phyloP scores from a whole-genome alignment of 2,113 vertebrate genomes.

The Chiloscyllium plagiosum region DNA sequence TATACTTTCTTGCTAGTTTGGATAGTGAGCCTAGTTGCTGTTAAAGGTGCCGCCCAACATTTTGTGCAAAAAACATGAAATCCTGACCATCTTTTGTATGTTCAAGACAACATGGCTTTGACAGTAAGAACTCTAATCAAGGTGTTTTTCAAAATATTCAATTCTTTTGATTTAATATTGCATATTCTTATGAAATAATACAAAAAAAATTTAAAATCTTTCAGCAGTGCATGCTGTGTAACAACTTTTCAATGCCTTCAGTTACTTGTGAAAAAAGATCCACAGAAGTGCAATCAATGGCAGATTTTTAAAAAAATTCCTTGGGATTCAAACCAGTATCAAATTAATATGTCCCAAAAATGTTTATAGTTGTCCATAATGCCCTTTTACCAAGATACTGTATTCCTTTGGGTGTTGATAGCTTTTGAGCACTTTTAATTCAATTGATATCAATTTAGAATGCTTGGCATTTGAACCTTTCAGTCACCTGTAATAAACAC shows the following conservation, averaged over 20 bases:
- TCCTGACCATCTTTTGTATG: neutral
- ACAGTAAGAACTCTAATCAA: neutral
- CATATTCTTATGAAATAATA: neutral
- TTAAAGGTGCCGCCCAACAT: too few relatives aligned
- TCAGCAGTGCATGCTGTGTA: neutral
- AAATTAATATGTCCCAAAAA: slow-evolving; percentile 3
- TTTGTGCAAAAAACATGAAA: too few relatives aligned
- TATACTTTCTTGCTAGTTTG: too few relatives aligned
- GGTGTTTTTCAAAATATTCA: neutral
- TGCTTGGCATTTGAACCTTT: slow-evolving; percentile 54
- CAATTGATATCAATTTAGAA: slow-evolving; percentile 60
- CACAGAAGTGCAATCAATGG: neutral
- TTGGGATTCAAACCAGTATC: neutral
- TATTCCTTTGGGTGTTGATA: slow-evolving; percentile 47
- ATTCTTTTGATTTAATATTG: neutral
- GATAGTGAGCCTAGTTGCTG: too few relatives aligned
- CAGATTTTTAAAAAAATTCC: neutral
- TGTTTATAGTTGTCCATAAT: slow-evolving; percentile 22
- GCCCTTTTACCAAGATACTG: slow-evolving; percentile 47
- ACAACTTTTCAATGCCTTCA: neutral
- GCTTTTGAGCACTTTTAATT: slow-evolving; percentile 51
- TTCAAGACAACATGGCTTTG: neutral
- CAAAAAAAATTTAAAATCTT: neutral
- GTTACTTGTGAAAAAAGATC: neutral
- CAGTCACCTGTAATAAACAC: slow-evolving; percentile 56